Evolutionary conservation across 1,140 invertebrate species (phyloP), one percentile per base, ranked within the genome.

Genomic region (Lycorma delicatula): DNA sequence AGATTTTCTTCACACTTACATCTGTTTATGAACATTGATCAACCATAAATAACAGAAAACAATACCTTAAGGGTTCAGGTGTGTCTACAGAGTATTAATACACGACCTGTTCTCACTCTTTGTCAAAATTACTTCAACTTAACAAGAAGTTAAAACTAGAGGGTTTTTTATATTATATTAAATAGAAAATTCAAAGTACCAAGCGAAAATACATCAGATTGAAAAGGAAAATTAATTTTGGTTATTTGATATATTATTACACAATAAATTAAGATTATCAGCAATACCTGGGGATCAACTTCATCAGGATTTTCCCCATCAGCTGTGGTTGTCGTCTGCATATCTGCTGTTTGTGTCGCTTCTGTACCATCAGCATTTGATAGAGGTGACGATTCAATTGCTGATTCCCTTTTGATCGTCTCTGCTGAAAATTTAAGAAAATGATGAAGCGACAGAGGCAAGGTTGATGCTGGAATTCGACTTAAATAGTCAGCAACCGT

Each of bases 361-460:
- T 65, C 70, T 1, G 66, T 71, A 0, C 67, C 68, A 0, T 69
- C 70, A 6, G 74, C 70, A 3, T 74, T 58, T 1, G 72, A 72
- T 0, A 77, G 60, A 0, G 76, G 76, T 56, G 74, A 75, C 1
- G 75, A 74, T 56, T 78, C 76, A n/a, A 77, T 74, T n/a, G 58
- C 60, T 1, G 77, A 75, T 63, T 86, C 84, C 65, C 86, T 84
- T 58, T 87, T 87, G 49, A 86, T 86, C 59, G 77, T 84, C 66
- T 86, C 85, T 1, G 84, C 83, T 1, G 87, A 89, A 69, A 89
- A 89, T 70, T 90, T 90, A 18, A 91, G 77, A 64, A 90, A 86
- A 68, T 91, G 87, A 64, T 89, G 87, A 29, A 91, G 72, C 47
- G 84, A 86, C 18, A 91, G 70, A 1, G 86, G 86, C 63, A 89